Base-by-base conservation (phyloP, 1,140 invertebrate species). In the Drosophila fuyamai region DNA sequence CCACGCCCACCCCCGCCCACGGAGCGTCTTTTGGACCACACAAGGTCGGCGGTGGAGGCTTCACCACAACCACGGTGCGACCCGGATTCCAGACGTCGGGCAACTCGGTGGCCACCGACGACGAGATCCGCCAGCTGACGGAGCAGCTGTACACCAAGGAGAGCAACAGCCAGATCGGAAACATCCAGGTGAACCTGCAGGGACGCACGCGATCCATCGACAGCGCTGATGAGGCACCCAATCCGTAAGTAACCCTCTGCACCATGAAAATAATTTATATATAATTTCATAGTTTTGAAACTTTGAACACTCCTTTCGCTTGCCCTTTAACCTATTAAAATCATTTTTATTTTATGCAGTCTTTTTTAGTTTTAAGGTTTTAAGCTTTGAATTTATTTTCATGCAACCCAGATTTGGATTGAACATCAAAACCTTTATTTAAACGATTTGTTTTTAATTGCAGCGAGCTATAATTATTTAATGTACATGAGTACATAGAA, bases 71-170 rank as follows among this genome's bases (percentile, higher is more conserved):
- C 8, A 92, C 88, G 8, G 88, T 80, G 46, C 76, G 78, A 7
- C 90, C 91, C 4, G 90, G 90, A 29, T 86, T 91, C 57, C 57
- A 62, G 23, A 70, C 74, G 2, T 48, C 82, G 12, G 79, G 81
- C 27, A 91, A 74, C 40, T 85, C 82, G 1, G 35, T 93, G 53
- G 92, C 94, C 46, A 93, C 91, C 41, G 94, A 94, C 73, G 86
- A 93, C 32, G 86, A 93, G 89, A 75, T 92, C 6, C 78, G 86
- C 4, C 94, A 94, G 56, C 92, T 97, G 16, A 94, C 95, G n/a
- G 96, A 97, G 93, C 93, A 94, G 32, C 92, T 97, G n/a, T 94
- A 95, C 43, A 94, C 93, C 50, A 96, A 96, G 85, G 96, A 97
- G 80, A 93, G 90, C 0, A 96, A 96, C 82, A 96, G 96, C 92